Evolutionary conservation across 53 echinoderm and acorn worm genomes (phyloP).

Genomic region (Paracentrotus lividus): DNA sequence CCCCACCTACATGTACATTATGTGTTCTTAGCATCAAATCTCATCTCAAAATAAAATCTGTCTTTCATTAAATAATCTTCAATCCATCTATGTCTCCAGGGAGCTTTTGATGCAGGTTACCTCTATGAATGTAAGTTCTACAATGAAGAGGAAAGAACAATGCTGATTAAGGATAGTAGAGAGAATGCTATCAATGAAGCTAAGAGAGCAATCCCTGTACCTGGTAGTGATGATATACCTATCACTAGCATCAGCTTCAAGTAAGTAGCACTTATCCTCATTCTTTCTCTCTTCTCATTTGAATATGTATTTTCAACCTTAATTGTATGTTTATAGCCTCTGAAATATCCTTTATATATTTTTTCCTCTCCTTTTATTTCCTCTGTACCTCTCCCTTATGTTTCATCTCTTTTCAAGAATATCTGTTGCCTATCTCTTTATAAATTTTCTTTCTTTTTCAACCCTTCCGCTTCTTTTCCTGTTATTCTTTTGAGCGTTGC

Average conservation of each 20-base stretch:
- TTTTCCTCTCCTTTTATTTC: too few relatives aligned
- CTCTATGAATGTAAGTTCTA: slow-evolving; percentile 97
- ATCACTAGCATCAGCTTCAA: slow-evolving; percentile 86
- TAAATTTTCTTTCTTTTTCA: too few relatives aligned
- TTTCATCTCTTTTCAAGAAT: too few relatives aligned
- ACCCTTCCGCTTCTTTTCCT: too few relatives aligned
- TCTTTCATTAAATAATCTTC: neutral
- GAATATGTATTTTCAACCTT: too few relatives aligned
- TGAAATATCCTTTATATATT: too few relatives aligned
- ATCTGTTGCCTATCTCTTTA: too few relatives aligned
- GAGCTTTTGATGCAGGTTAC: slow-evolving; percentile 95
- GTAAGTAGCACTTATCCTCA: slow-evolving; percentile 24
- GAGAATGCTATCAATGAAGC: slow-evolving; percentile 92
- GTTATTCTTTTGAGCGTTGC: too few relatives aligned
- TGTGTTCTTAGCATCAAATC: too few relatives aligned
- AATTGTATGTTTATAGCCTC: neutral
- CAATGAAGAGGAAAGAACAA: slow-evolving; percentile 81
- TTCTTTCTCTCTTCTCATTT: neutral
- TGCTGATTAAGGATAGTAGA: slow-evolving; percentile 80
- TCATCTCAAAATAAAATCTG: too few relatives aligned
- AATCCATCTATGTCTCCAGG: slow-evolving; percentile 70
- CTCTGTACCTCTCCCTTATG: too few relatives aligned
- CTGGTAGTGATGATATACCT: slow-evolving; percentile 88
- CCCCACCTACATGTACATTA: too few relatives aligned
- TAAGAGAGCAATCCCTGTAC: slow-evolving; percentile 79